Base-by-base conservation (phyloP, 2,797 vertebrate species). In the Oryzias sinensis region DNA sequence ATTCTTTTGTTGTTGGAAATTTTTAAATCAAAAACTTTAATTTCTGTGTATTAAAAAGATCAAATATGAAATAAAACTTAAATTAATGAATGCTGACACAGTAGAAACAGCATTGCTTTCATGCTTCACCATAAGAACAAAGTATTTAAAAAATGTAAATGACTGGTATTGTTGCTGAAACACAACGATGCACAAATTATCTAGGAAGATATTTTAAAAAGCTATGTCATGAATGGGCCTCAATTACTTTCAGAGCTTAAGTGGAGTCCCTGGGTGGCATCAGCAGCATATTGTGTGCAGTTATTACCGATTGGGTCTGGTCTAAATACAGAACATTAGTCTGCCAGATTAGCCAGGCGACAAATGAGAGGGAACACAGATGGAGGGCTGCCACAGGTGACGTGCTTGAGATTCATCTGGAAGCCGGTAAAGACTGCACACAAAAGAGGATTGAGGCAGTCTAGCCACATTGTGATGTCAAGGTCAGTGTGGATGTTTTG, bases 291-390 rank as follows among this genome's bases (percentile, higher is more conserved):
- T 62, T 80, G 69, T 68, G 59, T 74, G 76, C 53, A 70, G 80
- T 82, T 70, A 77, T 90, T 75, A 81, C 14, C 72, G 75, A 76
- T 61, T 56, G 72, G 62, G 64, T 20, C 43, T 14, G 11, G 49
- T 85, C 89, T 90, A 90, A 88, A 90, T 74, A 85, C 81, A 86
- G 88, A 80, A 80, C 83, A 64, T 66, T 70, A 77, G 73, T 65
- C 80, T 65, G 48, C 22, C 56, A 80, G 87, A 88, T 91, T 89
- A 89, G 65, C 51, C 54, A 84, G 86, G 80, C 77, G 80, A 72
- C 86, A 75, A 76, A 72, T 83, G 85, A 53, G 5, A 70, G 63
- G 58, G 66, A 68, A n/a, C 75, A 61, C 70, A 80, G 69, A 74
- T 76, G 18, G 66, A 79, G 60, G 48, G 65, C 79, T 79, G 64